A percentile compares a stretch with the other conserved stretches of the same genome.
Conservation (phyloP, 2,113 vertebrate genomes). For the Pristiophorus japonicus region DNA sequence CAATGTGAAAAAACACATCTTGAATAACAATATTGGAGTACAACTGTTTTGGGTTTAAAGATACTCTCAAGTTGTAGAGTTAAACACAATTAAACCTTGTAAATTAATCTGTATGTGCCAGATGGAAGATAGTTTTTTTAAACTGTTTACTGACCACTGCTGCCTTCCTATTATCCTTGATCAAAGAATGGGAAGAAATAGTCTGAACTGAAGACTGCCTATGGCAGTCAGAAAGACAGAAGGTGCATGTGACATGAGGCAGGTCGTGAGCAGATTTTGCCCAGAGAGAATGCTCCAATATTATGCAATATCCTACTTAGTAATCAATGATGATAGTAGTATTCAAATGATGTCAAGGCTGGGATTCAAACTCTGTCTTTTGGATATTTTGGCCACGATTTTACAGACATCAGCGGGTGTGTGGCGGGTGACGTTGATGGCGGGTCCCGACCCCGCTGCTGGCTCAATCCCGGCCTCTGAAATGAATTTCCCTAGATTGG, state of each 20-base stretch:
- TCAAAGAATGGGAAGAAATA: not conserved
- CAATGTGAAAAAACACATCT: no score
- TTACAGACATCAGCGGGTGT: no score
- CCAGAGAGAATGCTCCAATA: not conserved
- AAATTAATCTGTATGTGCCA: not conserved
- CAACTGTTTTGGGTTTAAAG: not conserved
- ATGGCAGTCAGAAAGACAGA: not conserved
- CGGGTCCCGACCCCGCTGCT: no score
- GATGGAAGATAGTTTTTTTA: not conserved
- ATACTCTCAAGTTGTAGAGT: not conserved
- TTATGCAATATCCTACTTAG: not conserved
- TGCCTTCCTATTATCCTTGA: not conserved
- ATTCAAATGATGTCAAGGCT: not conserved
- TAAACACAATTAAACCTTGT: not conserved
- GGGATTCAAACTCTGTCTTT: not conserved
- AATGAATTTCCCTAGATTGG: no score
- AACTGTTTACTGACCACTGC: not conserved
- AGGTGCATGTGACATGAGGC: not conserved
- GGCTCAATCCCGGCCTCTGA: no score
- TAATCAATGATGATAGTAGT: not conserved
- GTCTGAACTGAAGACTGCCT: not conserved
- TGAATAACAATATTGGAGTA: not conserved
- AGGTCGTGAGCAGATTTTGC: not conserved
- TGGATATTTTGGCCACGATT: no score
- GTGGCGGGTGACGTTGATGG: no score